phyloP scores from a whole-genome alignment of 2,113 vertebrate species.

The Suncus etruscus region DNA sequence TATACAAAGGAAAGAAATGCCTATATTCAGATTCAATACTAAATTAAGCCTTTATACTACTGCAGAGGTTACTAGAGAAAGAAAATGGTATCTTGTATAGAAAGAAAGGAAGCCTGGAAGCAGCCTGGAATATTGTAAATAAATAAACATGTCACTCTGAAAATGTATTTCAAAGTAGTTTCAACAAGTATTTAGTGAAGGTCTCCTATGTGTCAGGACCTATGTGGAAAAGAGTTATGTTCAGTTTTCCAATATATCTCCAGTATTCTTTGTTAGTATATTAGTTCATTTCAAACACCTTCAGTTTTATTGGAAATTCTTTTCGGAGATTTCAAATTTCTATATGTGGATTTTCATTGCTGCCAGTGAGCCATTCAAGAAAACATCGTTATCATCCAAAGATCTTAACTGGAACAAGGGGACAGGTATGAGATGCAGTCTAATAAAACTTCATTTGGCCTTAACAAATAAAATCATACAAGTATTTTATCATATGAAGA shows the following conservation, averaged over 20 bases:
- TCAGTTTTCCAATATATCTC: neutral
- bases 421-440: neutral
- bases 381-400: slow-evolving; percentile 49
- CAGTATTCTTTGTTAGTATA: slow-evolving; percentile 2
- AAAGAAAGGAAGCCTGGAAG: slow-evolving; percentile 23
- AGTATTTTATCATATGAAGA: slow-evolving; percentile 34
- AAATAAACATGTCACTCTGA: slow-evolving; percentile 37
- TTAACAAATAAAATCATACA: slow-evolving; percentile 41
- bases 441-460: slow-evolving; percentile 16
- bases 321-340: slow-evolving; percentile 31
- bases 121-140: slow-evolving; percentile 36
- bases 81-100: slow-evolving; percentile 13
- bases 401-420: neutral
- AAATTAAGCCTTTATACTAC: slow-evolving; percentile 44
- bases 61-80: slow-evolving; percentile 30
- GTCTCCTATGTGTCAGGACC: neutral
- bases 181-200: slow-evolving; percentile 5
- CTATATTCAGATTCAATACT: slow-evolving; percentile 39
- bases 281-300: neutral
- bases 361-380: slow-evolving; percentile 15
- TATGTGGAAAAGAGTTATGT: neutral
- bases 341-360: slow-evolving; percentile 50
- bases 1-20: slow-evolving; percentile 9
- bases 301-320: neutral
- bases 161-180: slow-evolving; percentile 57